Evolutionary conservation across 2,113 vertebrate species (phyloP).

Genomic region (Heterocephalus glaber): DNA sequence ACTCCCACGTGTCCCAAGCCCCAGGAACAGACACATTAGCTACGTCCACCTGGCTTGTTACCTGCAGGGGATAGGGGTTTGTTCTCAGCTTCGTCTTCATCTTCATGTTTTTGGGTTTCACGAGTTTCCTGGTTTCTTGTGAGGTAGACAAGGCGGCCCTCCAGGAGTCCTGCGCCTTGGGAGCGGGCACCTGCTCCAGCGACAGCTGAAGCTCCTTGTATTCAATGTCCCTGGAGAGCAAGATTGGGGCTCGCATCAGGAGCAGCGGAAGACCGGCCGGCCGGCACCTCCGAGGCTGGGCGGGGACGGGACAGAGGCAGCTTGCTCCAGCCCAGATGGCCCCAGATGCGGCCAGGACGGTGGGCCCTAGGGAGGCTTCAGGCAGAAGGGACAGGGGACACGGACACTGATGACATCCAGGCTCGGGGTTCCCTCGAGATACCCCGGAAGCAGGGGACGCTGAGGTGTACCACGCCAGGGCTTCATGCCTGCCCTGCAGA

Average conservation of each 20-base stretch:
- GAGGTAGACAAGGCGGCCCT: slow-evolving; percentile 88
- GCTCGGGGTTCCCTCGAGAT: no score
- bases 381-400: neutral
- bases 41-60: slow-evolving; percentile 54
- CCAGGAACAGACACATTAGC: rapidly evolving
- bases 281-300: neutral
- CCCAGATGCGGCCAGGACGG: neutral
- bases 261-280: neutral
- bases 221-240: slow-evolving; percentile 90
- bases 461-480: neutral
- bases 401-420: no score
- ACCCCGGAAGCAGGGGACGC: neutral
- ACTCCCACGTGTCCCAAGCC: rapidly evolving
- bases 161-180: slow-evolving; percentile 88
- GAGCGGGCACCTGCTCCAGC: slow-evolving; percentile 89
- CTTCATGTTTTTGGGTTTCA: slow-evolving; percentile 89
- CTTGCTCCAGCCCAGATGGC: neutral
- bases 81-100: slow-evolving; percentile 90
- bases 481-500: neutral
- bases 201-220: slow-evolving; percentile 94
- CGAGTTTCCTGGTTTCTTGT: slow-evolving; percentile 91
- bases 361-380: rapidly evolving
- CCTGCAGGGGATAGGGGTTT: slow-evolving; percentile 92
- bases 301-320: neutral
- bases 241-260: neutral